Evolutionary conservation across 2,797 vertebrate genomes (phyloP), one percentile per base, ranked within the genome.

Genomic region (Ptychobarbus kaznakovi): DNA sequence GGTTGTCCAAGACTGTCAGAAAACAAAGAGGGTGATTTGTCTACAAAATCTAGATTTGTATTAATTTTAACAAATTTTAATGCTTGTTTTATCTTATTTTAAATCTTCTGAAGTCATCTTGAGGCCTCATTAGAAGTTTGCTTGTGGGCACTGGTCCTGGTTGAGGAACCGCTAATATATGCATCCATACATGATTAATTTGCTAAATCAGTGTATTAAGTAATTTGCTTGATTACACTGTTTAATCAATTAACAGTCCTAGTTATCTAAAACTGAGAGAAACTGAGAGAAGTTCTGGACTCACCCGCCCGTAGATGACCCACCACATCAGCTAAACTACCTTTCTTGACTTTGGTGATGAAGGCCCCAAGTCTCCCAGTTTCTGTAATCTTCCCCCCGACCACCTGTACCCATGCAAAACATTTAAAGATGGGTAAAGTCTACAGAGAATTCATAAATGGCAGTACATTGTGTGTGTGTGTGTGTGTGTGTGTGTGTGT

Each of bases 331-430:
- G 98, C 98, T 89, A 99, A 96, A 92, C 98, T 99, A 90, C 98
- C 98, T 92, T 98, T 99, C 95, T 99, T 99, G 88, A 99, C 98
- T 97, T 99, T 99, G 93, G 97, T 99, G 97, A 99, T 99, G 94
- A 99, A 99, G 95, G 98, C 98, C 95, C 98, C 97, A 86, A 99
- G 96, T 92, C 97, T 96, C 92, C 98, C 98, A 78, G 97, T 94
- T 93, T 99, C 98, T 70, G 97, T 99, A 93, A 99, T 95, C 94
- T 99, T 97, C 83, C 98, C 98, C 87, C 98, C 98, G 89, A 99
- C 97, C 91, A 99, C 97, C 98, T 99, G 70, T 81, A 40, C 80
- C 63, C 68, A 86, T 15, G 73, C 42, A 85, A 80, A 80, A 61
- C 6, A 85, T 73, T 72, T 58, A 73, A 84, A 80, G 25, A 49